A percentile compares a stretch with the other conserved stretches of the same genome.
These are phyloP conservation scores for Atta colombica DNA, from an alignment of 1,140 invertebrate genomes.

Conservation along the genomic window DNA sequence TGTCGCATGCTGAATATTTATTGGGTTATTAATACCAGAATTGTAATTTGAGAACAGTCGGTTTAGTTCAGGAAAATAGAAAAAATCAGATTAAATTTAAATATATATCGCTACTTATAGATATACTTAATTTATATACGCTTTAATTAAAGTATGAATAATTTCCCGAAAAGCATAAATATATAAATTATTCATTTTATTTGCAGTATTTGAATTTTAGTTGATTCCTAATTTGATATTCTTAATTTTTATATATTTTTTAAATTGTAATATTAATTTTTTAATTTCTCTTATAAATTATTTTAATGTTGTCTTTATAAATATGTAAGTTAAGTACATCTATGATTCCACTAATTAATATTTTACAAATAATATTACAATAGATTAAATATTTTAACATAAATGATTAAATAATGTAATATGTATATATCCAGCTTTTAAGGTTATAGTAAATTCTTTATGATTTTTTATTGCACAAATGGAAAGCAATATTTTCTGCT, in stretches of 20 bases:
- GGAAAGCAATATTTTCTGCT: constrained; percentile 18
- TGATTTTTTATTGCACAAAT: not conserved
- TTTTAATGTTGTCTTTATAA: not conserved
- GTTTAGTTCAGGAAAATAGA: not conserved
- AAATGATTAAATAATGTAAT: not conserved
- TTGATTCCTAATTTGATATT: not conserved
- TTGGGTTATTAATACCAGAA: constrained; percentile 29
- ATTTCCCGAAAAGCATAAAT: not conserved
- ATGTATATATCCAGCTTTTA: not conserved
- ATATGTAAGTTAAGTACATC: not conserved
- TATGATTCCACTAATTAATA: not conserved
- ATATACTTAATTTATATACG: not conserved
- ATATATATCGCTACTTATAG: not conserved
- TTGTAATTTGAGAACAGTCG: not conserved
- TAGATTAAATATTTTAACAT: not conserved
- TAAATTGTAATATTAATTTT: not conserved
- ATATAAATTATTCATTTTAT: constrained; percentile 23
- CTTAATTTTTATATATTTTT: not conserved
- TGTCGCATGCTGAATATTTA: constrained; percentile 39
- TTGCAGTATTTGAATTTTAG: constrained; percentile 1
- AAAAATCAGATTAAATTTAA: not conserved
- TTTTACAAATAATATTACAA: not conserved
- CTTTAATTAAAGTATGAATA: not conserved
- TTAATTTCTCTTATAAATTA: not conserved
- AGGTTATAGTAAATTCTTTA: not conserved